Percentiles rank a stretch among this genome's conserved stretches.
phyloP scores from a whole-genome alignment of 2,888 invertebrate species.

The Phaedon cochleariae region DNA sequence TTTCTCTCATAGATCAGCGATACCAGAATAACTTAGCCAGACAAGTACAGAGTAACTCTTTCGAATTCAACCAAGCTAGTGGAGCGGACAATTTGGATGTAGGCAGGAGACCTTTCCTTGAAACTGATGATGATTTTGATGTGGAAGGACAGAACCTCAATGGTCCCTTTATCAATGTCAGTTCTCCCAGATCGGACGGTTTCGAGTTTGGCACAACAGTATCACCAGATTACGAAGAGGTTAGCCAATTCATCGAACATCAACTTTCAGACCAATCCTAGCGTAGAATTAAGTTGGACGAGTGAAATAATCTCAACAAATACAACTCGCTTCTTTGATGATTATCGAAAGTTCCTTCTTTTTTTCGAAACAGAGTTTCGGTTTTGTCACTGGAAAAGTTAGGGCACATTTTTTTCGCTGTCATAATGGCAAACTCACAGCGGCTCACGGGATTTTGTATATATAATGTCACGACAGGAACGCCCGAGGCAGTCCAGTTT shows the following conservation, averaged over 20 bases:
- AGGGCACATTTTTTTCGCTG: no score
- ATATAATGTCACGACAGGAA: no score
- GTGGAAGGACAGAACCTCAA: neutral
- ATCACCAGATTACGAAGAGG: conserved; percentile 26
- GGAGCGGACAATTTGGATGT: neutral
- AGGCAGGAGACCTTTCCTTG: neutral
- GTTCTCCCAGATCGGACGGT: conserved; percentile 2
- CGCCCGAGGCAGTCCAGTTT: no score
- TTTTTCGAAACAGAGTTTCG: no score
- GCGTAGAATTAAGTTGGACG: no score
- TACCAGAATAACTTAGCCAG: neutral
- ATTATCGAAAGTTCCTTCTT: no score
- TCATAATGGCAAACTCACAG: no score
- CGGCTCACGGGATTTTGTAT: no score
- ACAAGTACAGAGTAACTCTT: conserved; percentile 16
- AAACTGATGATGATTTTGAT: neutral
- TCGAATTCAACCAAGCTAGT: conserved; percentile 22
- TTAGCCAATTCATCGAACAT: conserved; percentile 9
- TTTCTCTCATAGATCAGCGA: neutral
- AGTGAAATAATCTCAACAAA: no score
- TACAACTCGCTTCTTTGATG: no score
- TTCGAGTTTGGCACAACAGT: conserved; percentile 25
- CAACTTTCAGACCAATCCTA: no score
- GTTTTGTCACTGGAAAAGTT: no score
- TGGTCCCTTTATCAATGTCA: neutral